A percentile compares a stretch with the other conserved stretches of the same genome.
Conservation (phyloP, 2,113 vertebrate genomes). For the Columba livia region DNA sequence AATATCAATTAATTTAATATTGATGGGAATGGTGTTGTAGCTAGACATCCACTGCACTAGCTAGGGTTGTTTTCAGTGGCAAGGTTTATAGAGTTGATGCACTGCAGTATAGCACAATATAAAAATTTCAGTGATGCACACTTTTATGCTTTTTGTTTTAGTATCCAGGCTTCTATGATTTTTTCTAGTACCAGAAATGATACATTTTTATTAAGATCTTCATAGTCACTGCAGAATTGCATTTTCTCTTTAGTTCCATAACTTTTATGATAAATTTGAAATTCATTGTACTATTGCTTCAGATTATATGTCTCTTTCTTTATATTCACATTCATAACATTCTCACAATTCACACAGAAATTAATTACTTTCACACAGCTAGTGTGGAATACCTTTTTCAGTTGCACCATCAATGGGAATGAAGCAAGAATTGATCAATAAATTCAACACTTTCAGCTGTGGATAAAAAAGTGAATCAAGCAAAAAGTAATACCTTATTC, state of each 20-base stretch:
- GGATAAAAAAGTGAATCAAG: background rate
- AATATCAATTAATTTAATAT: background rate
- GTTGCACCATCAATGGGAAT: background rate
- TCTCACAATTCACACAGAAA: background rate
- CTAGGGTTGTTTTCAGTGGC: background rate
- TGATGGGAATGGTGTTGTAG: background rate
- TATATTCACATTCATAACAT: background rate
- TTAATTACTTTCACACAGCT: background rate
- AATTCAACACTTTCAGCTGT: background rate
- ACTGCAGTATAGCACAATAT: background rate
- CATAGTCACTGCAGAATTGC: background rate
- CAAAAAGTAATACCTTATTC: background rate
- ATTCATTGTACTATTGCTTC: background rate
- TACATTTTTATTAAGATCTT: background rate
- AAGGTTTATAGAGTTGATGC: background rate
- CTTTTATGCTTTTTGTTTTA: slow-evolving; percentile 9
- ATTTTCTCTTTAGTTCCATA: background rate
- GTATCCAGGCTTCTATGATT: background rate
- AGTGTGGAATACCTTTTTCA: background rate
- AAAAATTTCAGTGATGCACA: background rate
- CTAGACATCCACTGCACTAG: background rate
- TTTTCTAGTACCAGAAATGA: background rate
- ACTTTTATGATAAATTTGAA: background rate
- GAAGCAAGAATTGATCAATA: background rate
- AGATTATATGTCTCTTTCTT: background rate